These are phyloP conservation scores for Pocillopora meandrina DNA, from an alignment of 92 coral and sea anemone species.

Conservation along the genomic window DNA sequence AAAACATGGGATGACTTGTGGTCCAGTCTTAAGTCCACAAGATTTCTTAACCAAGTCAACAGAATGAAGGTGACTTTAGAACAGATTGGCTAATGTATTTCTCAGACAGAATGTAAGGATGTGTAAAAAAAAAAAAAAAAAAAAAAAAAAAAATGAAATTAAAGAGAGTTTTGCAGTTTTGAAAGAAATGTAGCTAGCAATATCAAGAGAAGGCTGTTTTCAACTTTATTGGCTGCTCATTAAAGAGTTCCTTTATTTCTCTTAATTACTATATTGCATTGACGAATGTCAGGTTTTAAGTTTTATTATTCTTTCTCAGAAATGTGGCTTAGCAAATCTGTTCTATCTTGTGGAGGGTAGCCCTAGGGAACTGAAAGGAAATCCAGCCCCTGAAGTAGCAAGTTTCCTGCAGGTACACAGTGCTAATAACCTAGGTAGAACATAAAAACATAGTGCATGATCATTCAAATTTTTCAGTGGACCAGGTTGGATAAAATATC, in stretches of 20 bases:
- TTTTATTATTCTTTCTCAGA: constrained; percentile 16
- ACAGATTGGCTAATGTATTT: not conserved
- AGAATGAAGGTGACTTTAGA: constrained; percentile 60
- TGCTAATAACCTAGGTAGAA: not conserved
- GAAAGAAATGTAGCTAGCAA: not conserved
- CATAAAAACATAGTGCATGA: too few relatives aligned
- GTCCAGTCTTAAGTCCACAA: constrained; percentile 58
- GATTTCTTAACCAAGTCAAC: constrained; percentile 63
- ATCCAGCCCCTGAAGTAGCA: constrained; percentile 67
- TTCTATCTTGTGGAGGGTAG: constrained; percentile 74
- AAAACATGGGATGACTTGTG: constrained; percentile 77
- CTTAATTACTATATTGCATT: too few relatives aligned
- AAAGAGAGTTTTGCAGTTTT: too few relatives aligned
- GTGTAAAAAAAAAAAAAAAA: not conserved
- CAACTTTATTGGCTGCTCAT: not conserved
- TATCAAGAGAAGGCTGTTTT: not conserved
- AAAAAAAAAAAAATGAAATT: not conserved
- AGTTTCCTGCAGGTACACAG: constrained; percentile 52
- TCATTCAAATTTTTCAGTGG: too few relatives aligned
- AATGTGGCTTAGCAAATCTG: constrained; percentile 59
- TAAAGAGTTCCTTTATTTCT: not conserved
- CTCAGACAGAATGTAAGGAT: not conserved
- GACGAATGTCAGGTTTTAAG: too few relatives aligned
- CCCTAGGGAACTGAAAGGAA: constrained; percentile 62
- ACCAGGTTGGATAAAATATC: not conserved